phyloP scores from a whole-genome alignment of 2,797 vertebrate species.

The Thalassophryne amazonica region DNA sequence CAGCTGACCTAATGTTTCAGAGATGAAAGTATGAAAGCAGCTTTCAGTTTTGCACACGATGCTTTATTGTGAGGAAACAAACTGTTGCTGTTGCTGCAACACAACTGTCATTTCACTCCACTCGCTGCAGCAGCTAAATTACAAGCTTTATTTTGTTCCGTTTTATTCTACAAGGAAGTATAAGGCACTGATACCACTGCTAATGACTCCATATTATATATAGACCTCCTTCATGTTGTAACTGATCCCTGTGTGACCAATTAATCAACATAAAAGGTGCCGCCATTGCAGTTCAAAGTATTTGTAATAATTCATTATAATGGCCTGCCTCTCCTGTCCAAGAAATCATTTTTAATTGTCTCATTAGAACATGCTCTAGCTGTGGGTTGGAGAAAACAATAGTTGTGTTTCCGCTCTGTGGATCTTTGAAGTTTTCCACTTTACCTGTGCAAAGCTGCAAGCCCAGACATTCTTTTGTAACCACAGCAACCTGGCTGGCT shows the following conservation, averaged over 20 bases:
- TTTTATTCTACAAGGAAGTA: slow-evolving; percentile 26
- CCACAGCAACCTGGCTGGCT: slow-evolving; percentile 60
- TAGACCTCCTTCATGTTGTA: slow-evolving; percentile 47
- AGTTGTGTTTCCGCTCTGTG: slow-evolving; percentile 42
- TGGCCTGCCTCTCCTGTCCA: slow-evolving; percentile 62
- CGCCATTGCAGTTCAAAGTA: slow-evolving; percentile 60
- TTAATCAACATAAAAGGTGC: slow-evolving; percentile 65
- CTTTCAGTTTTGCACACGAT: slow-evolving; percentile 28
- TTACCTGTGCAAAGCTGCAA: slow-evolving; percentile 59
- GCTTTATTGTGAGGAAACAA: slow-evolving; percentile 15
- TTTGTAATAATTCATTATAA: slow-evolving; percentile 68
- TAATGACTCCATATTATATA: slow-evolving; percentile 59
- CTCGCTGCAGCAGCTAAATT: slow-evolving; percentile 1
- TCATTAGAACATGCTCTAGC: slow-evolving; percentile 61
- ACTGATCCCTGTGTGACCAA: slow-evolving; percentile 70
- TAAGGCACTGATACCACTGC: slow-evolving; percentile 29
- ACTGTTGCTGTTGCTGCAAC: slow-evolving; percentile 10
- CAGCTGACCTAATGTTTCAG: no score
- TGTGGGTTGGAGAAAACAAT: slow-evolving; percentile 57
- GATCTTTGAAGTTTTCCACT: slow-evolving; percentile 67
- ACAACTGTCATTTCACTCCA: slow-evolving; percentile 1
- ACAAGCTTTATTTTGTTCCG: slow-evolving; percentile 18
- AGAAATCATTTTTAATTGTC: slow-evolving; percentile 74
- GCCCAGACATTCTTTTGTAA: slow-evolving; percentile 59
- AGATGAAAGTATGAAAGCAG: no score